Percentiles rank a stretch among this genome's conserved stretches.
phyloP scores from a whole-genome alignment of 1,140 invertebrate genomes.

The Sminthurinus signatus region DNA sequence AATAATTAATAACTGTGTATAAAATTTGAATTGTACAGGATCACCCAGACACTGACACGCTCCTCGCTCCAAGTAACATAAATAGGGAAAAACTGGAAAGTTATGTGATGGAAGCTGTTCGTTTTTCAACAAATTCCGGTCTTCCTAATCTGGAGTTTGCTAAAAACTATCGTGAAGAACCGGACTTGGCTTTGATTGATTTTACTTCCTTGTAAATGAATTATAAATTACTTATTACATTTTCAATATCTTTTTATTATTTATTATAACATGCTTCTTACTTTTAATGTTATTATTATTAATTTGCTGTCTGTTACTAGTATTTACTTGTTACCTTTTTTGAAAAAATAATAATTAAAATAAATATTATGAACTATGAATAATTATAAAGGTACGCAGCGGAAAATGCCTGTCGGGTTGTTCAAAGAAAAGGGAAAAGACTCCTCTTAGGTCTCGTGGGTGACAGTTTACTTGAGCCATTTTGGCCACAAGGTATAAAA shows the following conservation, averaged over 20 bases:
- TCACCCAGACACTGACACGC: constrained; percentile 48
- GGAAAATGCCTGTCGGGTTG: constrained; percentile 51
- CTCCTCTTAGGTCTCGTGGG: constrained; percentile 53
- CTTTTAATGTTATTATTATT: too few relatives aligned
- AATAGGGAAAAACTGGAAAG: constrained; percentile 49
- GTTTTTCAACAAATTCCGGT: constrained; percentile 52
- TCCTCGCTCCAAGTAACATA: constrained; percentile 52
- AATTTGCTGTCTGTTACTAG: too few relatives aligned
- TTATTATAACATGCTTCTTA: too few relatives aligned
- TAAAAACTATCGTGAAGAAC: constrained; percentile 52
- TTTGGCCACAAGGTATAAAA: too few relatives aligned
- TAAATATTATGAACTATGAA: too few relatives aligned
- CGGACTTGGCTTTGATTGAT: constrained; percentile 58
- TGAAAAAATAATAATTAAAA: too few relatives aligned
- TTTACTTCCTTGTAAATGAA: constrained; percentile 58
- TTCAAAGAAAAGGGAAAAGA: constrained; percentile 47
- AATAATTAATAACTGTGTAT: too few relatives aligned
- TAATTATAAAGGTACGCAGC: too few relatives aligned
- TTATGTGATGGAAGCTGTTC: constrained; percentile 54
- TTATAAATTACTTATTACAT: too few relatives aligned
- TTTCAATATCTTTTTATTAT: too few relatives aligned
- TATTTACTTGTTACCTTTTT: too few relatives aligned
- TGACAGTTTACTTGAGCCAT: constrained; percentile 54
- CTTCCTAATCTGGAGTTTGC: constrained; percentile 53
- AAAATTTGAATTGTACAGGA: too few relatives aligned